Base-by-base conservation (phyloP, 1,140 invertebrate genomes). In the Drosophila lowei region DNA sequence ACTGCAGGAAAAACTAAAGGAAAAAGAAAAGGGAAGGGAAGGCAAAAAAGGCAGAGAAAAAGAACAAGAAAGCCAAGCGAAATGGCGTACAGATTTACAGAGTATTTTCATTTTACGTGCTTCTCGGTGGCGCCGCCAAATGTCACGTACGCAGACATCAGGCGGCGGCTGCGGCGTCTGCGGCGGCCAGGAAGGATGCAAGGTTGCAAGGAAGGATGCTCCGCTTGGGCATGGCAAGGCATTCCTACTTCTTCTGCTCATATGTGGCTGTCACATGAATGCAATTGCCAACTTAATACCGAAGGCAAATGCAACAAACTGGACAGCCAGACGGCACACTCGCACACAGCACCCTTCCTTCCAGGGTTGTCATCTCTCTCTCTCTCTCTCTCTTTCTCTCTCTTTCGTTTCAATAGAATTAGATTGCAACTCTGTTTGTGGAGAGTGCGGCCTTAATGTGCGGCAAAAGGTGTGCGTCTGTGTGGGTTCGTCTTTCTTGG, bases 101-200 rank as follows among this genome's bases (percentile, higher is more conserved):
- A 77, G 83, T 74, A 88, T 88, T 88, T 86, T 78, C 71, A 67
- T 28, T 76, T 67, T 88, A 81, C 81, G 81, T 85, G 81, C 73
- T 54, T 80, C 76, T 62, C 49, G 52, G 77, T 81, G 81, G 81
- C 81, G 81, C 81, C 81, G 70, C 77, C 81, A 85, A 85, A 80
- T 85, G 81, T 86, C 83, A 85, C 81, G 81, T 85, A 77, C 81
- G 68, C 77, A 80, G 81, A 85, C 80, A 65, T 13, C 34, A 38
- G 34, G 66, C 50, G 66, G 66, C 68, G 44, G 41, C 42, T 18
- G 18, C 0, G 23, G 23, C 23, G 23, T 0, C 21, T 0, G 66
- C 50, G 67, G 66, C 68, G 44, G 42, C 34, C n/a, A 48, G 60
- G 53, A 73, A 64, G 62, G 72, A 58, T 57, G 63, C 57, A 28